Conservation (phyloP, 30 jellyfish, hydroid and myxozoan genomes). For the Hydractinia echinata region DNA sequence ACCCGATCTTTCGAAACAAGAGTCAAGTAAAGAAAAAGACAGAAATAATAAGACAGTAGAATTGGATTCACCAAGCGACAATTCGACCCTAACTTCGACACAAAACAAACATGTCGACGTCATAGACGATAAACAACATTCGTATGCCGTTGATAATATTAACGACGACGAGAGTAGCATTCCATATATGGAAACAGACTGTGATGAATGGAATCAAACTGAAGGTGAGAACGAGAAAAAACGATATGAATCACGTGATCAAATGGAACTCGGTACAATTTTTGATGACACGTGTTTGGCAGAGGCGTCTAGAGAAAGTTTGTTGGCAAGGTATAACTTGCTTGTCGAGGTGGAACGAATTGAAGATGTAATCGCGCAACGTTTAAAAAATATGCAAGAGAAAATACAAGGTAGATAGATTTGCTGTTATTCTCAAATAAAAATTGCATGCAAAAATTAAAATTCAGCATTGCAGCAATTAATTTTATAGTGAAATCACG, state of each 20-base stretch:
- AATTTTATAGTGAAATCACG: too few relatives aligned
- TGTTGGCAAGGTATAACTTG: conserved; percentile 25
- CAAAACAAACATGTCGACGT: too few relatives aligned
- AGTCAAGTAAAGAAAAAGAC: too few relatives aligned
- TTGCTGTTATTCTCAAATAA: neutral
- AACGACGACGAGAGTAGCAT: neutral
- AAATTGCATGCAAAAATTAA: too few relatives aligned
- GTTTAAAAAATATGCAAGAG: neutral
- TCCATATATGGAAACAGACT: neutral
- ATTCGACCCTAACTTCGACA: too few relatives aligned
- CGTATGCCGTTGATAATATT: neutral
- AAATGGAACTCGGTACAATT: neutral
- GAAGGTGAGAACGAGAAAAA: neutral
- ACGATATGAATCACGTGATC: neutral
- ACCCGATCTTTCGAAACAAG: too few relatives aligned
- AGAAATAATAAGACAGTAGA: too few relatives aligned
- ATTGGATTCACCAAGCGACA: too few relatives aligned
- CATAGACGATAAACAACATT: too few relatives aligned
- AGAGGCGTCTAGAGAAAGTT: neutral
- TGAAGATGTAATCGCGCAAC: conserved; percentile 16
- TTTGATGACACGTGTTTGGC: neutral
- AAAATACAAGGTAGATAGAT: conserved; percentile 11
- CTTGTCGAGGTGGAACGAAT: conserved; percentile 17
- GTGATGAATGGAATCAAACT: neutral
- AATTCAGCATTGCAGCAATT: too few relatives aligned